phyloP scores from a whole-genome alignment of 2,888 invertebrate species.

The Hoplodrina ambigua region DNA sequence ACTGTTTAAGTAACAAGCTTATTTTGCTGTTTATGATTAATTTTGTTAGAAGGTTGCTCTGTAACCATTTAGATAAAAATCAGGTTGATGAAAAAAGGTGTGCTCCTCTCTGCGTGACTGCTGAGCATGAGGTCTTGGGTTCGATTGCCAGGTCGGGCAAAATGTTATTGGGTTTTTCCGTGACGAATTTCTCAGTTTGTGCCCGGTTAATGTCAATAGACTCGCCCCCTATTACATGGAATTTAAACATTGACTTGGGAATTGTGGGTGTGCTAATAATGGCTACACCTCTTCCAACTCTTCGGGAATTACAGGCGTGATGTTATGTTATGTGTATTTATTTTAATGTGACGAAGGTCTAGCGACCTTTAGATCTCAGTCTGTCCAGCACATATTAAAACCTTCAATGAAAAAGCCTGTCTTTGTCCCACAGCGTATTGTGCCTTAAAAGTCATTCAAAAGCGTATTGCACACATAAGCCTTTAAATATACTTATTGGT shows the following conservation, averaged over 20 bases:
- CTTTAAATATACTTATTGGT: slow-evolving; percentile 14
- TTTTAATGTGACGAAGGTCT: neutral
- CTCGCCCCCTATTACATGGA: no score
- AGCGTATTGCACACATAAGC: neutral
- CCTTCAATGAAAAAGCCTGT: neutral
- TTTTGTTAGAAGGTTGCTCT: slow-evolving; percentile 1
- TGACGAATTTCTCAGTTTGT: no score
- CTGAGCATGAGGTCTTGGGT: no score
- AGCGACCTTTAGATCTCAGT: neutral
- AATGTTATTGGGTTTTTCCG: no score
- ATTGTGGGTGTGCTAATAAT: no score
- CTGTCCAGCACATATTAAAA: neutral
- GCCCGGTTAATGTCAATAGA: no score
- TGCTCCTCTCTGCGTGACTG: no score
- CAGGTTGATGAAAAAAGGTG: neutral
- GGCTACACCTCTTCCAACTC: no score
- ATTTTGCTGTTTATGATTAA: neutral
- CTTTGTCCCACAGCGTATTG: neutral
- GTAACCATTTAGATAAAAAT: neutral
- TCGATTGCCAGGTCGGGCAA: no score
- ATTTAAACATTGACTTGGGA: no score
- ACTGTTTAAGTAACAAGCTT: neutral
- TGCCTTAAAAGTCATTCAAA: slow-evolving; percentile 6
- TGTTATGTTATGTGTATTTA: no score
- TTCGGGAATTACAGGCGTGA: no score